A percentile compares a stretch with the other conserved stretches of the same genome.
Evolutionary conservation across 2,888 invertebrate species (phyloP).

Genomic region (Lydus trimaculatus): DNA sequence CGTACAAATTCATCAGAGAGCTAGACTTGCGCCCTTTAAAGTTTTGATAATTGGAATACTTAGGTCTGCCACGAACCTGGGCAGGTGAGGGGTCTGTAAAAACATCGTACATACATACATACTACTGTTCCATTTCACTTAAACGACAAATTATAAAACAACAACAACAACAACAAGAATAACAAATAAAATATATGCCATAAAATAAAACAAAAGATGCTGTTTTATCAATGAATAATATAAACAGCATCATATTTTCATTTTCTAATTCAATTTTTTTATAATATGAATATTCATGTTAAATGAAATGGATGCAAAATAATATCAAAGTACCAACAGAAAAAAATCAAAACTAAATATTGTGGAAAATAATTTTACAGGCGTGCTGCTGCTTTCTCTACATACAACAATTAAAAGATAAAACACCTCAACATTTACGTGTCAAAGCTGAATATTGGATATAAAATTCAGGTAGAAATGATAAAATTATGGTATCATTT

Average conservation of each 20-base stretch:
- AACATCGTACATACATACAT: slow-evolving; percentile 63
- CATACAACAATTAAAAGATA: slow-evolving; percentile 30
- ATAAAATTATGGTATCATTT: too few species aligned
- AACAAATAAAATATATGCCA: slow-evolving; percentile 10
- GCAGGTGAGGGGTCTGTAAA: slow-evolving; percentile 84
- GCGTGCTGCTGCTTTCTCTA: slow-evolving; percentile 34
- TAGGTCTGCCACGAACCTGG: slow-evolving; percentile 83
- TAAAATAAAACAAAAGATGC: slow-evolving; percentile 7
- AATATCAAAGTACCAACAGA: slow-evolving; percentile 30
- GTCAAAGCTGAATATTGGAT: slow-evolving; percentile 25
- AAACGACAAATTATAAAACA: slow-evolving; percentile 26
- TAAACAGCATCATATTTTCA: slow-evolving; percentile 7
- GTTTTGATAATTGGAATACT: slow-evolving; percentile 87
- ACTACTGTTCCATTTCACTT: slow-evolving; percentile 52
- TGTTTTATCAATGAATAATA: not conserved
- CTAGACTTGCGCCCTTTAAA: slow-evolving; percentile 91
- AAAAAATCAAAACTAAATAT: slow-evolving; percentile 17
- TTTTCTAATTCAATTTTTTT: not conserved
- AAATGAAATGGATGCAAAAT: slow-evolving; percentile 51
- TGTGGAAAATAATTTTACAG: slow-evolving; percentile 19
- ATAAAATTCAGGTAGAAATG: not conserved
- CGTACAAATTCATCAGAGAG: slow-evolving; percentile 95
- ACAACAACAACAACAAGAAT: slow-evolving; percentile 12
- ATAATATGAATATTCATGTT: too few species aligned
- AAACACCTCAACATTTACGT: slow-evolving; percentile 31